Base-by-base conservation (phyloP, 2,888 invertebrate genomes). In the Geotrupes spiniger region DNA sequence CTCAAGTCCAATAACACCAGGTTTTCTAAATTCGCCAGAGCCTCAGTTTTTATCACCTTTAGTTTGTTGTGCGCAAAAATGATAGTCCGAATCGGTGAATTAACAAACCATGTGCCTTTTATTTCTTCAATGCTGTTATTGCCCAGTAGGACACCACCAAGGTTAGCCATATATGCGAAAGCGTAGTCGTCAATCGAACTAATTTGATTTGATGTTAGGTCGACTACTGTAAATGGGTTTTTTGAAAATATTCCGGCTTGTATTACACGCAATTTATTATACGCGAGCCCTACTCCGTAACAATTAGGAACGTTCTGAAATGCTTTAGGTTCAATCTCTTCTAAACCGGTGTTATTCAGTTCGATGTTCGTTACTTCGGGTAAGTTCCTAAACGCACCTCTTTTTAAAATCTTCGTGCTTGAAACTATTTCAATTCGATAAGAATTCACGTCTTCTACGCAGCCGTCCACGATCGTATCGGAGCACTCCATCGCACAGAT, bases 331-430 rank as follows among this genome's bases (percentile, higher is more conserved):
- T 44, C 26, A 8, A 44, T 44, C 9, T 16, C 11, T 21, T 28
- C 29, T 6, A 38, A 38, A 11, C 29, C 38, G 8, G 12, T n/a
- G n/a, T 29, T 17, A n/a, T 21, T 12, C 38, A 44, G 14, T 16
- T 9, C 11, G 37, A 44, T 11, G 6, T 44, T 21, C 6, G 2
- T 17, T 11, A 44, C 21, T 8, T 17, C 17, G 2, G 44, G 28
- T n/a, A 36, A 28, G 29, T 38, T 16, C 11, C 37, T 44, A 28
- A 44, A 44, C 2, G 44, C 38, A 9, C 38, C 44, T 16, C 15
- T 12, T 16, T 36, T 29, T 6, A 44, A 5, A 2, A 11, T 27
- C 2, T 44, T 29, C 29, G 12, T 27, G 29, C n/a, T n/a, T n/a
- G n/a, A n/a, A n/a, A 16, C 37, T 38, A 10, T 16, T 9, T 14